Conservation (phyloP, 2,888 invertebrate species). For the Maniola hyperantus region DNA sequence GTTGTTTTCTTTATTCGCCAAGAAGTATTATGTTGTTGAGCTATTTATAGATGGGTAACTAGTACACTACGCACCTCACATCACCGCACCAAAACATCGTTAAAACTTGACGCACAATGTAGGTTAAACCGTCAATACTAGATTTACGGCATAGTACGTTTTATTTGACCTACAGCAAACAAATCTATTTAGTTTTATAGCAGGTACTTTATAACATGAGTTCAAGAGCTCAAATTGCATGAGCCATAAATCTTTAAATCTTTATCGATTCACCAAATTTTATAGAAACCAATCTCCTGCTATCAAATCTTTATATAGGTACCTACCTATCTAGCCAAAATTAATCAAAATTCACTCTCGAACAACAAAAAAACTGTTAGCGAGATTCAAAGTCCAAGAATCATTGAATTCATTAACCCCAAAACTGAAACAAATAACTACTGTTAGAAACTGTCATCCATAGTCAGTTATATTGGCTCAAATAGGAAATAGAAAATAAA, state of each 20-base stretch:
- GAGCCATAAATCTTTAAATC: neutral
- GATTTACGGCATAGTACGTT: slow-evolving; percentile 3
- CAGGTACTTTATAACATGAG: neutral
- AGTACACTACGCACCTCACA: neutral
- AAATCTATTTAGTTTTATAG: neutral
- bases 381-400: neutral
- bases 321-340: neutral
- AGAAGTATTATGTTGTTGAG: slow-evolving; percentile 8
- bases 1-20: slow-evolving; percentile 33
- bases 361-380: neutral
- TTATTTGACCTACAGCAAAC: neutral
- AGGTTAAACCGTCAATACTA: slow-evolving; percentile 16
- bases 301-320: neutral
- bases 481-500: neutral
- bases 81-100: slow-evolving; percentile 15
- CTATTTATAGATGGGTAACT: slow-evolving; percentile 20
- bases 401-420: neutral
- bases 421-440: neutral
- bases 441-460: neutral
- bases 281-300: neutral
- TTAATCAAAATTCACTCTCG: neutral
- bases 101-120: slow-evolving; percentile 14
- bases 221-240: neutral
- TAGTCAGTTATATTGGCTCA: neutral
- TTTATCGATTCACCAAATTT: neutral